These are phyloP conservation scores for Clanis bilineata DNA, from an alignment of 2,888 invertebrate genomes.

Conservation along the genomic window DNA sequence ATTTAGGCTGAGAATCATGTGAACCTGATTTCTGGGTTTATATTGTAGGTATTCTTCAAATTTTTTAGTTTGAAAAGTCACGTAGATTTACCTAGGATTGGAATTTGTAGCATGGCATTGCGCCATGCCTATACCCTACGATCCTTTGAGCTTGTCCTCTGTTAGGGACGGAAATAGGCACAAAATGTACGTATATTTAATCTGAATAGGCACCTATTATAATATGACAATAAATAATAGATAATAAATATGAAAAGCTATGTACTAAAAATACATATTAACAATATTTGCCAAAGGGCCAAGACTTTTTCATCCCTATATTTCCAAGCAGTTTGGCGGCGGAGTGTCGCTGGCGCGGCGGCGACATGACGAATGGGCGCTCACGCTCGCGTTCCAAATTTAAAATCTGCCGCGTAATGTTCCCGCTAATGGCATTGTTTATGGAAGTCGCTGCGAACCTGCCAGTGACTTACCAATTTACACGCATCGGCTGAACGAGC, in stretches of 20 bases:
- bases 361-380: constrained; percentile 80
- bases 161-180: too few relatives aligned
- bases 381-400: constrained; percentile 69
- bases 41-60: too few relatives aligned
- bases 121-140: too few relatives aligned
- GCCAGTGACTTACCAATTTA: constrained; percentile 72
- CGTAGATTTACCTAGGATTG: too few relatives aligned
- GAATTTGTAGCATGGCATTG: too few relatives aligned
- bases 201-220: too few relatives aligned
- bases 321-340: constrained; percentile 44
- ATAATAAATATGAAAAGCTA: neutral
- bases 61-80: too few relatives aligned
- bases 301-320: constrained; percentile 36
- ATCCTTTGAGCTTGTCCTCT: too few relatives aligned
- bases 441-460: constrained; percentile 59
- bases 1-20: too few relatives aligned
- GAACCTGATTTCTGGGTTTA: too few relatives aligned
- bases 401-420: constrained; percentile 81
- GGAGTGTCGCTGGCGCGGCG: constrained; percentile 69
- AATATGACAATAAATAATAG: too few relatives aligned
- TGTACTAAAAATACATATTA: neutral
- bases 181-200: too few relatives aligned
- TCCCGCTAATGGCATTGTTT: constrained; percentile 79
- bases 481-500: constrained; percentile 53
- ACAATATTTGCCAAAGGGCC: constrained; percentile 46